Conservation (phyloP, 92 coral and sea anemone species). For the Epizoanthus illoricatus region DNA sequence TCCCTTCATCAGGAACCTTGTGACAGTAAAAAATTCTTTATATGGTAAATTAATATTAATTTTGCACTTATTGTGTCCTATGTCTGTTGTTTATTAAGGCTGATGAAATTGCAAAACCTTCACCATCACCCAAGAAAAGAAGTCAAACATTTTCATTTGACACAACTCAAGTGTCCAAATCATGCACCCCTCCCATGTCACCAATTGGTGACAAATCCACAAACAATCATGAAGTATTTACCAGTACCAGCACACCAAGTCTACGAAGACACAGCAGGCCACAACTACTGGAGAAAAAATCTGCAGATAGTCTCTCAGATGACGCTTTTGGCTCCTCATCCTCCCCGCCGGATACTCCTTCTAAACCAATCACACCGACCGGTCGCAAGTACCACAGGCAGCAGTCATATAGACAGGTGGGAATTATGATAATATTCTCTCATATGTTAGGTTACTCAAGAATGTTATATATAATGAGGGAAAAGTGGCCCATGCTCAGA, state of each 20-base stretch:
- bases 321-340: conserved; percentile 42
- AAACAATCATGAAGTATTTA: conserved; percentile 18
- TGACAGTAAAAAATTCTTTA: too few relatives aligned
- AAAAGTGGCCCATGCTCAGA: too few relatives aligned
- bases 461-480: too few relatives aligned
- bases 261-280: conserved; percentile 24
- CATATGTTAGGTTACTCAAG: too few relatives aligned
- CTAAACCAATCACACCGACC: conserved; percentile 37
- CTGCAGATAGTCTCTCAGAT: conserved; percentile 55
- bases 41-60: too few relatives aligned
- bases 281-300: conserved; percentile 45
- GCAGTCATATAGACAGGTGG: conserved; percentile 81
- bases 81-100: conserved; percentile 21
- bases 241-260: conserved; percentile 45
- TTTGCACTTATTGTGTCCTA: not conserved
- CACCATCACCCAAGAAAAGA: conserved; percentile 49
- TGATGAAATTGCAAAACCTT: conserved; percentile 39
- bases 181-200: conserved; percentile 65
- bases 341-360: conserved; percentile 59
- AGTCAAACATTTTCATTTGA: conserved; percentile 61
- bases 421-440: not conserved
- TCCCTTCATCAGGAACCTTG: too few relatives aligned
- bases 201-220: conserved; percentile 57
- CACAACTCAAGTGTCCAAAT: conserved; percentile 37
- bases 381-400: conserved; percentile 54